phyloP scores from a whole-genome alignment of 2,113 vertebrate species.

The Recurvirostra avosetta region DNA sequence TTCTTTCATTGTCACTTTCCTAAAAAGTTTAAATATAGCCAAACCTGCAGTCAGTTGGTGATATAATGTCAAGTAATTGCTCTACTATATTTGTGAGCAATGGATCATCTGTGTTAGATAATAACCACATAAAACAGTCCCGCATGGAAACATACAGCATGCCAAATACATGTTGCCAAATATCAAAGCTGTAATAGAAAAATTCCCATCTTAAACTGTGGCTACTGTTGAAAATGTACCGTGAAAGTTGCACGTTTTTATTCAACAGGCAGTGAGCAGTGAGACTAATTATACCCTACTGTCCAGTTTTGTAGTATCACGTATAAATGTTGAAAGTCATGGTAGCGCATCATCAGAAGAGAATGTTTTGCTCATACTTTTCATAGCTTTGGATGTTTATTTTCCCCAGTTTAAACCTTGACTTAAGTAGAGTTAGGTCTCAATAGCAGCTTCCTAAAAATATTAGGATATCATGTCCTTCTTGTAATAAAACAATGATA shows the following conservation, averaged over 20 bases:
- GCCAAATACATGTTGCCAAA: neutral
- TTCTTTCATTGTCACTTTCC: neutral
- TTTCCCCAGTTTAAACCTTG: neutral
- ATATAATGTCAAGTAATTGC: slow-evolving; percentile 13
- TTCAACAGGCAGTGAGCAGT: neutral
- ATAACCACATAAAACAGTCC: slow-evolving; percentile 9
- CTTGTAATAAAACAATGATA: neutral
- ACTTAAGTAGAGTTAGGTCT: neutral
- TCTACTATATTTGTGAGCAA: neutral
- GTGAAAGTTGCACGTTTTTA: neutral
- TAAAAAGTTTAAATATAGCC: neutral
- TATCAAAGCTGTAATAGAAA: neutral
- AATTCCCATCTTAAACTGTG: neutral
- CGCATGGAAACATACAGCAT: neutral
- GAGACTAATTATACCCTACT: neutral
- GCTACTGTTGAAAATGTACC: neutral
- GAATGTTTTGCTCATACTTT: neutral
- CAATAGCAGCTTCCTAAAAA: neutral
- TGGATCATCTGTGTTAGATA: slow-evolving; percentile 9
- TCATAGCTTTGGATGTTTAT: neutral
- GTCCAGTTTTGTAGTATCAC: neutral
- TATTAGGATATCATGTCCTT: neutral
- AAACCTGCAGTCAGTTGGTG: neutral
- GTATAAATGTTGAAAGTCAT: neutral
- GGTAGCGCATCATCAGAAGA: neutral